phyloP scores from a whole-genome alignment of 2,797 vertebrate species.

The Lagorchestes hirsutus region DNA sequence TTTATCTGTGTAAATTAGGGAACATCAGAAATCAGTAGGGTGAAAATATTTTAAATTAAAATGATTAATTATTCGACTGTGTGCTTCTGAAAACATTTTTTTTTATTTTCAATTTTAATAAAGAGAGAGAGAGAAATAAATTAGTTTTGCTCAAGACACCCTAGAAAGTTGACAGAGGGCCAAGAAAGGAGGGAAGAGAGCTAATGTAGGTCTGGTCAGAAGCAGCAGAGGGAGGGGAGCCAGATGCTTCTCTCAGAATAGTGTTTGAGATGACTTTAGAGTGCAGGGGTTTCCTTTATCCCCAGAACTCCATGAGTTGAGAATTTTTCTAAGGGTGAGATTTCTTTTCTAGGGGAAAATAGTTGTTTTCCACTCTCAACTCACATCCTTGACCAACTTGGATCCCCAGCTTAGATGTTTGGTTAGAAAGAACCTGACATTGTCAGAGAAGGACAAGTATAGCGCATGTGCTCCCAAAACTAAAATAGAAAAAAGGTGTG shows the following conservation, averaged over 20 bases:
- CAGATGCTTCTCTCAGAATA: background rate
- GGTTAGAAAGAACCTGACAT: background rate
- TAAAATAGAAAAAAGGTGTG: background rate
- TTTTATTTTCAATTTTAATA: constrained; percentile 63
- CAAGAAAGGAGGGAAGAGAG: background rate
- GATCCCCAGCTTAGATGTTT: background rate
- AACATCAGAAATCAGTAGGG: constrained; percentile 71
- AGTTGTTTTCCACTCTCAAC: constrained; percentile 41
- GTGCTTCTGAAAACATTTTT: constrained; percentile 56
- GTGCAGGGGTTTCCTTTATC: constrained; percentile 47
- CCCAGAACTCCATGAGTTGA: constrained; percentile 31
- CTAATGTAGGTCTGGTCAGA: background rate
- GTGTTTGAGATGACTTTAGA: background rate
- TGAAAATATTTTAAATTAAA: constrained; percentile 70
- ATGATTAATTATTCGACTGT: constrained; percentile 60
- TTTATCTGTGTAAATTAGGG: constrained; percentile 73
- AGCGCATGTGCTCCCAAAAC: background rate
- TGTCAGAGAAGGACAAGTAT: background rate
- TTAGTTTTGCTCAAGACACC: constrained; percentile 46
- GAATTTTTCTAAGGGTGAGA: background rate
- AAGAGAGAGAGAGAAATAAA: background rate
- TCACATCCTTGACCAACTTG: background rate
- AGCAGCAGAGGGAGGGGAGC: background rate
- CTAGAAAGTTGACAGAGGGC: constrained; percentile 54
- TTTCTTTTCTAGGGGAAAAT: background rate